phyloP scores from a whole-genome alignment of 2,113 vertebrate genomes.

The Paracanthobrama guichenoti region DNA sequence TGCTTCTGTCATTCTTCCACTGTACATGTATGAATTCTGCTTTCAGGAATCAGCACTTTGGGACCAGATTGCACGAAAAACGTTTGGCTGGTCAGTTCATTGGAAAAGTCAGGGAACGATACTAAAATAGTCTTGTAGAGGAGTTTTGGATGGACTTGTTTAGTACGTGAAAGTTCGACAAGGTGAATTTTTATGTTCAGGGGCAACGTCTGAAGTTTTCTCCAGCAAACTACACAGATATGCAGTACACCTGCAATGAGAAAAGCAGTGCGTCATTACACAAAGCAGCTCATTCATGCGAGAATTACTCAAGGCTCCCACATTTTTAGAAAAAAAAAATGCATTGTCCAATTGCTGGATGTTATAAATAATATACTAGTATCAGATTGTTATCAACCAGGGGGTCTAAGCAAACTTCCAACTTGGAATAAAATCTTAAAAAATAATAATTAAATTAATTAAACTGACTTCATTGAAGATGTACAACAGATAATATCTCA shows the following conservation, averaged over 20 bases:
- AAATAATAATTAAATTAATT: background rate
- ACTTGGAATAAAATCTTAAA: background rate
- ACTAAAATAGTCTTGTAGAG: background rate
- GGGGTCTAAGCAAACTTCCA: background rate
- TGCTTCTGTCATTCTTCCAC: conserved; percentile 78
- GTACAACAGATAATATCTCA: too few relatives aligned
- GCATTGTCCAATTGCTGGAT: background rate
- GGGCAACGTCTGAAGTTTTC: background rate
- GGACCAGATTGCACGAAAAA: conserved; percentile 36
- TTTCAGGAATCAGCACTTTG: conserved; percentile 28
- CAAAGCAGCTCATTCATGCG: background rate
- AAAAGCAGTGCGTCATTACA: conserved; percentile 2
- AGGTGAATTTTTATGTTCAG: background rate
- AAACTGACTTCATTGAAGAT: too few relatives aligned
- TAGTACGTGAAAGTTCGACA: background rate
- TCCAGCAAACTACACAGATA: background rate
- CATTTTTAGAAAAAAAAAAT: background rate
- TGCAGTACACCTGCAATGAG: conserved; percentile 18
- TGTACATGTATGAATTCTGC: conserved; percentile 63
- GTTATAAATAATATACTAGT: background rate
- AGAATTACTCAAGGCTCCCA: background rate
- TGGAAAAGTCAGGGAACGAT: background rate
- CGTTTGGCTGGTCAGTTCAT: conserved; percentile 38
- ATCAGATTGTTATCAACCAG: background rate
- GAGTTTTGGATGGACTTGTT: background rate